These are phyloP conservation scores for Palythoa caribaeorum DNA, from an alignment of 92 coral and sea anemone species.

Conservation along the genomic window DNA sequence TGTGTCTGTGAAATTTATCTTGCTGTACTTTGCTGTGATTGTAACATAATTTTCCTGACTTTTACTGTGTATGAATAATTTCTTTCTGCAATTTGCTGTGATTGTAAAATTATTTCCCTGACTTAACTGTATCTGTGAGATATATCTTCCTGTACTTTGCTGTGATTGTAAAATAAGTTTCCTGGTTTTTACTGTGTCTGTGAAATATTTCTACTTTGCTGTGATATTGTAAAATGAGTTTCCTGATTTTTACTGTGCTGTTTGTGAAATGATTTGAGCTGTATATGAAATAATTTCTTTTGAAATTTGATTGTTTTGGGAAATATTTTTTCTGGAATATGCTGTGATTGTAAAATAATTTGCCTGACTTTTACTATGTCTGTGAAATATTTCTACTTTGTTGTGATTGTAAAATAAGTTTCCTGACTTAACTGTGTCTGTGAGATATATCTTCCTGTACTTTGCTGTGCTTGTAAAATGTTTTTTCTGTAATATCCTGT, in stretches of 20 bases:
- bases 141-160: not conserved
- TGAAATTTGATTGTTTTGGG: too few relatives aligned
- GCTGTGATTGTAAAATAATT: not conserved
- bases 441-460: not conserved
- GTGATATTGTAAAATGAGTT: too few relatives aligned
- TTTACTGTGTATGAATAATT: not conserved
- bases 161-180: constrained; percentile 3
- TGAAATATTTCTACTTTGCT: too few relatives aligned
- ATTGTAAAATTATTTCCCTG: not conserved
- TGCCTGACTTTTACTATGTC: not conserved
- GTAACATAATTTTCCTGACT: too few relatives aligned
- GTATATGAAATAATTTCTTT: too few relatives aligned
- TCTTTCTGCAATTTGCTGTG: not conserved
- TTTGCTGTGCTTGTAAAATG: not conserved
- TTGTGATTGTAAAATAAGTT: not conserved
- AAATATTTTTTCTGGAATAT: too few relatives aligned
- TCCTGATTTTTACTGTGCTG: too few relatives aligned
- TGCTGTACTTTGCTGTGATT: not conserved
- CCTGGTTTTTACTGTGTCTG: not conserved
- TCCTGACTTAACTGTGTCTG: not conserved
- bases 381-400: not conserved
- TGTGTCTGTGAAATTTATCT: constrained; percentile 1
- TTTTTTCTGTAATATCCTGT: not conserved
- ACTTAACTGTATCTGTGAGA: not conserved
- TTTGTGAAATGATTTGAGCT: too few relatives aligned